These are phyloP conservation scores for Pheosia gnoma DNA, from an alignment of 2,888 invertebrate species.

Conservation along the genomic window DNA sequence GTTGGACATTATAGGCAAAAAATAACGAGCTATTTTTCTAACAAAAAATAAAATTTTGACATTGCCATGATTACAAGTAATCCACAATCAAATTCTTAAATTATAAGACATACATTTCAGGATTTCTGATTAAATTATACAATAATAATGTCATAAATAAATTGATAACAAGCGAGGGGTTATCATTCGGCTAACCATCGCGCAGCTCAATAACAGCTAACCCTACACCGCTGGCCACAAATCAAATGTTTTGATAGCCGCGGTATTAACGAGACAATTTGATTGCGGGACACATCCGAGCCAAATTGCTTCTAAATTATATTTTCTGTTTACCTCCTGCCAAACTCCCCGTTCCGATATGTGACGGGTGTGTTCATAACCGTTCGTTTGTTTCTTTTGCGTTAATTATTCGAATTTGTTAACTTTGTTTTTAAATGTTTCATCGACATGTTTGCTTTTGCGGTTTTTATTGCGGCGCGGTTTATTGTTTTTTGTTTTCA, in stretches of 20 bases:
- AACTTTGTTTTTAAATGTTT: slow-evolving; percentile 58
- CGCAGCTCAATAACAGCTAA: slow-evolving; percentile 72
- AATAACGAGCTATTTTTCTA: too few species aligned
- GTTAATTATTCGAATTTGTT: slow-evolving; percentile 73
- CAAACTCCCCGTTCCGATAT: slow-evolving; percentile 77
- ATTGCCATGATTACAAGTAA: too few species aligned
- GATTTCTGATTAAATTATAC: slow-evolving; percentile 26
- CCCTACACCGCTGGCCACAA: slow-evolving; percentile 65
- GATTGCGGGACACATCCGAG: slow-evolving; percentile 83
- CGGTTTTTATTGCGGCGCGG: slow-evolving; percentile 16
- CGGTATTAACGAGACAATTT: slow-evolving; percentile 84
- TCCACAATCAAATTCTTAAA: too few species aligned
- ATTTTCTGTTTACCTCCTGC: slow-evolving; percentile 84
- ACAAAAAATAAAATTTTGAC: too few species aligned
- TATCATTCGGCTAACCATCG: slow-evolving; percentile 71
- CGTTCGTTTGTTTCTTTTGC: slow-evolving; percentile 71
- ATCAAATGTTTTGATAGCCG: slow-evolving; percentile 84
- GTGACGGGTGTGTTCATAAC: slow-evolving; percentile 69
- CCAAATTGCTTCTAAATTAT: slow-evolving; percentile 84
- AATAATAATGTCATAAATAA: slow-evolving; percentile 55
- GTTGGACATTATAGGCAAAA: too few species aligned
- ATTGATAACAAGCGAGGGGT: slow-evolving; percentile 73
- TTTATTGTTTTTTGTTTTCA: slow-evolving; percentile 8
- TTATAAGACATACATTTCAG: too few species aligned
- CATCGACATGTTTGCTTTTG: slow-evolving; percentile 44